A percentile compares a stretch with the other conserved stretches of the same genome.
phyloP scores from a whole-genome alignment of 2,888 invertebrate species.

The Euclidia mi region DNA sequence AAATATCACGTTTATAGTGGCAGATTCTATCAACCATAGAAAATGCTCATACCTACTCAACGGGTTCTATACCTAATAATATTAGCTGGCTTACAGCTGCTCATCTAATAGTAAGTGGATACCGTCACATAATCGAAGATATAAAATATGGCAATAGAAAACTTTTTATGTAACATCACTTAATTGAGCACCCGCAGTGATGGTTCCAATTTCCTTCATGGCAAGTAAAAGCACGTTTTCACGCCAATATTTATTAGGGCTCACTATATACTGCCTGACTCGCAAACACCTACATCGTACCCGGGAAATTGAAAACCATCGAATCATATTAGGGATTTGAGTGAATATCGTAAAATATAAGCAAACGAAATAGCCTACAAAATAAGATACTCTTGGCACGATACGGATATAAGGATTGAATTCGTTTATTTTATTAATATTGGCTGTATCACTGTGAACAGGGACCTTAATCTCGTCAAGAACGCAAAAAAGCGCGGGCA shows the following conservation, averaged over 20 bases:
- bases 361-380: conserved; percentile 65
- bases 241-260: conserved; percentile 50
- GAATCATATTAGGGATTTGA: conserved; percentile 75
- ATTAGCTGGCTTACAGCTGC: no score
- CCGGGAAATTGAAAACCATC: conserved; percentile 83
- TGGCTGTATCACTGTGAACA: conserved; percentile 26
- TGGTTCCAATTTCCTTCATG: conserved; percentile 43
- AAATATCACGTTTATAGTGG: no score
- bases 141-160: conserved; percentile 10
- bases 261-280: conserved; percentile 35
- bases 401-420: conserved; percentile 65
- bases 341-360: conserved; percentile 76
- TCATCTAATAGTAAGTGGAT: no score
- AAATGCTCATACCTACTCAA: no score
- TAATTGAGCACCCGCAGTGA: conserved; percentile 49
- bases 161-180: conserved; percentile 4
- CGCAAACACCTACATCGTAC: conserved; percentile 45
- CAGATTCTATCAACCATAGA: no score
- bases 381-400: conserved; percentile 72
- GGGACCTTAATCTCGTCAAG: conserved; percentile 3
- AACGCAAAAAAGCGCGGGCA: neutral
- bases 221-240: conserved; percentile 43
- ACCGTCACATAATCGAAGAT: neutral
- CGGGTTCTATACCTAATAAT: no score
- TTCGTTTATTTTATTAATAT: conserved; percentile 70